Evolutionary conservation across 2,113 vertebrate genomes (phyloP).

Genomic region (Heterotis niloticus): DNA sequence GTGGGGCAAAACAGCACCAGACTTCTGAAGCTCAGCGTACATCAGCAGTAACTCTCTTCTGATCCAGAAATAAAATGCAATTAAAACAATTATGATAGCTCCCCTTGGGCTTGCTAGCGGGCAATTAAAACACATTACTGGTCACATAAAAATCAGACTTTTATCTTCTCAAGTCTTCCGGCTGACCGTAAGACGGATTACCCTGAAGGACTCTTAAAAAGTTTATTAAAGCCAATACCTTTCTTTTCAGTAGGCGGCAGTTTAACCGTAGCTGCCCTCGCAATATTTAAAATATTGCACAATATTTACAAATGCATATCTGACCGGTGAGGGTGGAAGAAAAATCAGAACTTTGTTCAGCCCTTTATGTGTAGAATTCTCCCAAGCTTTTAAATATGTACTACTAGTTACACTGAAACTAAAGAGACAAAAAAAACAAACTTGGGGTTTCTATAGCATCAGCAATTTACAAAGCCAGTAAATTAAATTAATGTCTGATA

Average conservation of each 20-base stretch:
- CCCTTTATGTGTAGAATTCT: no score
- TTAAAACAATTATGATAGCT: conserved; percentile 63
- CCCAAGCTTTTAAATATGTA: conserved; percentile 21
- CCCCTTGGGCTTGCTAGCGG: conserved; percentile 55
- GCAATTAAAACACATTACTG: conserved; percentile 70
- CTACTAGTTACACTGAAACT: conserved; percentile 52
- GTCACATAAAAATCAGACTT: conserved; percentile 69
- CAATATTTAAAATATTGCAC: no score
- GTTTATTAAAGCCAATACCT: no score
- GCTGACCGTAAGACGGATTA: no score
- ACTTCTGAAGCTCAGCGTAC: conserved; percentile 13
- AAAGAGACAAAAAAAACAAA: conserved; percentile 41
- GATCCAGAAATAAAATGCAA: conserved; percentile 48
- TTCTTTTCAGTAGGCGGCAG: no score
- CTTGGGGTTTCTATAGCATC: conserved; percentile 59
- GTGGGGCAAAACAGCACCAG: conserved; percentile 32
- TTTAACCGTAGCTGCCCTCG: no score
- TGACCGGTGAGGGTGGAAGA: no score
- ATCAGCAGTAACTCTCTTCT: conserved; percentile 53
- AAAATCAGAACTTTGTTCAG: no score
- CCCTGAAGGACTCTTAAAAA: no score
- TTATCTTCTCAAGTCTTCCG: conserved; percentile 42
- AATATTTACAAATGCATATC: no score
- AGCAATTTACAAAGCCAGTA: conserved; percentile 70
- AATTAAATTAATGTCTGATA: conserved; percentile 61